Conservation (phyloP, 2,797 vertebrate species). For the Rhabdophis nuchalis region DNA sequence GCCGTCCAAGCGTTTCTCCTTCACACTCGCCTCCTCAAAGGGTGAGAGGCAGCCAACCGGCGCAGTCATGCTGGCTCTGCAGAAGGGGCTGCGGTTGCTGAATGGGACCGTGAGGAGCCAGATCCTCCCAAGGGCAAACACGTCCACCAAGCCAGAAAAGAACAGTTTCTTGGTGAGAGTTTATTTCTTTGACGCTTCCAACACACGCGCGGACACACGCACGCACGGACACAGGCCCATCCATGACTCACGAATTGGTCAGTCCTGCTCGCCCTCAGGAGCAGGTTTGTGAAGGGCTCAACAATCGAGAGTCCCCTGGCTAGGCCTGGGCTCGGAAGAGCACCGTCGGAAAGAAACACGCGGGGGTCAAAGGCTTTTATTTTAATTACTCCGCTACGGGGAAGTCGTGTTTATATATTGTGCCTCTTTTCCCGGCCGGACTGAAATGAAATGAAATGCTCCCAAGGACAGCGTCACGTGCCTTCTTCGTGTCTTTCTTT, state of each 20-base stretch:
- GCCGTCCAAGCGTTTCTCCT: too few relatives aligned
- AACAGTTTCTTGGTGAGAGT: background rate
- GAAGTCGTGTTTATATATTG: background rate
- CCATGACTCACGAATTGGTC: background rate
- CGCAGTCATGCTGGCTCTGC: conserved; percentile 37
- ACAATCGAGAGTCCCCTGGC: background rate
- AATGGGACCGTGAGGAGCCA: conserved; percentile 10
- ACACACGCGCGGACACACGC: too few relatives aligned
- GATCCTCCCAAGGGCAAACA: conserved; percentile 27
- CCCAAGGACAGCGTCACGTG: background rate
- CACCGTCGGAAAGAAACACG: background rate
- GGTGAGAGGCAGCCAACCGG: background rate
- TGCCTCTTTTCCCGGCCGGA: background rate
- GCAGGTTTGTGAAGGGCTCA: background rate
- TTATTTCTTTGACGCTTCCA: background rate
- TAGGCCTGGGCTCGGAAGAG: background rate
- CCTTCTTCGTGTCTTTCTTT: background rate
- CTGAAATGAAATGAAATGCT: background rate
- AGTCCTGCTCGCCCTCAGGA: background rate
- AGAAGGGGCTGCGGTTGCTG: conserved; percentile 33
- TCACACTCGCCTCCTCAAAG: background rate
- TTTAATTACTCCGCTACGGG: too few relatives aligned
- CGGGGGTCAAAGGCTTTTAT: background rate
- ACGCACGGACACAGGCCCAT: too few relatives aligned
- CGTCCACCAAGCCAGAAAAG: conserved; percentile 40